These are phyloP conservation scores for Teleogryllus oceanicus DNA, from an alignment of 2,888 invertebrate species.

Conservation along the genomic window DNA sequence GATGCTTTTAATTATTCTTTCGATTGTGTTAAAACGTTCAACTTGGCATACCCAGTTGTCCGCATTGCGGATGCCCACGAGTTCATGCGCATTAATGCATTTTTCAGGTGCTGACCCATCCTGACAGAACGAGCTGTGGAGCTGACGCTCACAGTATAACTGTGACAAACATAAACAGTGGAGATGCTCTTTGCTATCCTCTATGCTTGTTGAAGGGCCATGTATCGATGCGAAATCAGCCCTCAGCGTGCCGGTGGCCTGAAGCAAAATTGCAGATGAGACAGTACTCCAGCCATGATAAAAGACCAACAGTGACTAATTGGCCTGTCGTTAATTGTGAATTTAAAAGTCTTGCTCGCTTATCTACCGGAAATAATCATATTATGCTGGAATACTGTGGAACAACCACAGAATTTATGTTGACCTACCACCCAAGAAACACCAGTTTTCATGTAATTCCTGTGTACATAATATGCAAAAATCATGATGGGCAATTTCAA, in stretches of 20 bases:
- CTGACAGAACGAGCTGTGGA: not conserved
- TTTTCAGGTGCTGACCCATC: not conserved
- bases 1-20: too few species aligned
- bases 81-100: not conserved
- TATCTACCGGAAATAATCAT: conserved; percentile 61
- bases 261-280: conserved; percentile 20
- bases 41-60: not conserved
- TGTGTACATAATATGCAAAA: conserved; percentile 77
- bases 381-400: conserved; percentile 58
- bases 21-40: too few species aligned
- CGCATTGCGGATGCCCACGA: not conserved
- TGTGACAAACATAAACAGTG: conserved; percentile 58
- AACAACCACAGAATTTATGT: conserved; percentile 50
- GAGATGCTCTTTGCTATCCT: conserved; percentile 59
- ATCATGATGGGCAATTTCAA: conserved; percentile 76
- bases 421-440: conserved; percentile 58
- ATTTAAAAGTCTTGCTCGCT: conserved; percentile 66
- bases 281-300: conserved; percentile 4
- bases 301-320: not conserved
- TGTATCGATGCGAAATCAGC: conserved; percentile 47
- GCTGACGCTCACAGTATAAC: conserved; percentile 24
- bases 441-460: conserved; percentile 67
- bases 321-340: conserved; percentile 65
- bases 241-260: conserved; percentile 3
- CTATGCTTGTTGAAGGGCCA: conserved; percentile 60